Conservation (phyloP, 2,888 invertebrate species). For the Eupithecia abbreviata region DNA sequence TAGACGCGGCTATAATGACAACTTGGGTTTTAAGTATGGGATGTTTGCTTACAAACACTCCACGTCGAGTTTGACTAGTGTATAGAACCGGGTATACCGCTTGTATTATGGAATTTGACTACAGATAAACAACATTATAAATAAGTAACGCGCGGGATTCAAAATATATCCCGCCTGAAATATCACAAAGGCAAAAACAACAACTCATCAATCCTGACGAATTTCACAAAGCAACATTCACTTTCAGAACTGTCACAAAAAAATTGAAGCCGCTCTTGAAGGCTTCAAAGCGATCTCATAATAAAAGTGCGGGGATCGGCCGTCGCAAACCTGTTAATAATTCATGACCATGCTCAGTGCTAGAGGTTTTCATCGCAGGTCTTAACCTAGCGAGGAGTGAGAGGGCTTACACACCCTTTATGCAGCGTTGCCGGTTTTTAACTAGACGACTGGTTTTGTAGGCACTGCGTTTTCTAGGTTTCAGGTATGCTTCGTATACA, state of each 20-base stretch:
- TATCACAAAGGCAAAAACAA: constrained; percentile 25
- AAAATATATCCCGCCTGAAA: neutral
- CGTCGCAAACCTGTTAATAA: constrained; percentile 67
- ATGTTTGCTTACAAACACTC: no score
- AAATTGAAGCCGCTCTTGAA: constrained; percentile 49
- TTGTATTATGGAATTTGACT: no score
- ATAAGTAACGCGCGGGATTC: neutral
- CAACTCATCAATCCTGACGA: constrained; percentile 34
- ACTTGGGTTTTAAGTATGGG: no score
- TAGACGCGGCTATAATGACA: no score
- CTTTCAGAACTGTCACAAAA: constrained; percentile 50
- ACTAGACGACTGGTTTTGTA: constrained; percentile 32
- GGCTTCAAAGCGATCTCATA: constrained; percentile 67
- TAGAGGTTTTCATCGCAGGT: constrained; percentile 62
- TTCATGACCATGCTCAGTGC: constrained; percentile 73
- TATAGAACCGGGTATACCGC: no score
- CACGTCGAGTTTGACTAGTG: no score
- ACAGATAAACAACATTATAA: neutral
- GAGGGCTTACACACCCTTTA: constrained; percentile 65
- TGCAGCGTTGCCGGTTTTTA: constrained; percentile 54
- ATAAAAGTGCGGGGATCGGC: constrained; percentile 66
- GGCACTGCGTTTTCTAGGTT: constrained; percentile 13
- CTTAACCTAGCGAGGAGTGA: constrained; percentile 54
- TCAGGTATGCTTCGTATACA: neutral
- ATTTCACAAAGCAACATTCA: constrained; percentile 38